Conservation (phyloP, 2,113 vertebrate genomes). For the Neotragus moschatus region DNA sequence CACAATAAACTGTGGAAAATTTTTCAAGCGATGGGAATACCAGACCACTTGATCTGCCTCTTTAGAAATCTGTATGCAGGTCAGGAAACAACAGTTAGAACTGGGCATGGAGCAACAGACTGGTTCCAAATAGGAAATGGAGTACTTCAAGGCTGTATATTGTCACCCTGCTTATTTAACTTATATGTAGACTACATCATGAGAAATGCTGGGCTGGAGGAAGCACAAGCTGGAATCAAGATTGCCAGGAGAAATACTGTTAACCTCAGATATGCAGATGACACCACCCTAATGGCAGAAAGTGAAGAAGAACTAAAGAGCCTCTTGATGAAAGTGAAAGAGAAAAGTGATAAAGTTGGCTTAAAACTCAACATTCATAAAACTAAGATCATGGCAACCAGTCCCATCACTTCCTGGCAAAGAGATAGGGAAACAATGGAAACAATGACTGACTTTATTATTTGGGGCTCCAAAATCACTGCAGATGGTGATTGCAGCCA, state of each 20-base stretch:
- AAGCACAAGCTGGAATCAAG: background rate
- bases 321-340: background rate
- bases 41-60: background rate
- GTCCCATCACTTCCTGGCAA: background rate
- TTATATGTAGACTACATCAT: background rate
- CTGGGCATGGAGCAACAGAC: background rate
- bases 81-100: background rate
- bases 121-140: background rate
- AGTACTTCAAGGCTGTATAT: background rate
- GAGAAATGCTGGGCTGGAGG: background rate
- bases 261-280: background rate
- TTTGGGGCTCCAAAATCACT: background rate
- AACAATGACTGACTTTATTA: background rate
- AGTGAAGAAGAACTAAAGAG: background rate
- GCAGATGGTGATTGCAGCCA: background rate
- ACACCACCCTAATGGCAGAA: background rate
- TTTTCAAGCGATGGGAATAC: fast-evolving
- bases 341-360: background rate
- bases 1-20: background rate
- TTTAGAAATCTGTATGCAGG: background rate
- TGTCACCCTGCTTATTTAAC: background rate
- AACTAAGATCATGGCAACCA: background rate
- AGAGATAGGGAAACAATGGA: background rate
- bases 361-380: background rate
- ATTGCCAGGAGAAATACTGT: background rate